Base-by-base conservation (phyloP, 2,113 vertebrate genomes). In the Tychaedon coryphoeus region DNA sequence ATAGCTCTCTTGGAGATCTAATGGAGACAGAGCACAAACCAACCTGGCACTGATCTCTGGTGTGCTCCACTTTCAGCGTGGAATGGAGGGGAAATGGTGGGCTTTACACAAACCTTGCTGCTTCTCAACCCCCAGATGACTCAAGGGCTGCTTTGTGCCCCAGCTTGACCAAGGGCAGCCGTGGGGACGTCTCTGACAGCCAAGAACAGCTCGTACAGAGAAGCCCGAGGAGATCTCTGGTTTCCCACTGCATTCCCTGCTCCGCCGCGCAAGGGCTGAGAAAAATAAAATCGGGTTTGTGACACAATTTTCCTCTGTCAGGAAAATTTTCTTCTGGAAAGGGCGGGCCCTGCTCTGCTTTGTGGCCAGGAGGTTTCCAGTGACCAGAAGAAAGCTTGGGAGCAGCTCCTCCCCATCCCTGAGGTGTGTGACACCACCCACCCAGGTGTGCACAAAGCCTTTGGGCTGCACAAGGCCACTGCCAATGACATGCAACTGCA, bases 181-280 rank as follows among this genome's bases (percentile, higher is more conserved):
- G 2, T 43, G 60, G 92, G 72, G 65, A 84, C 48, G 65, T 61
- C 48, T 58, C 78, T 86, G 77, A 50, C 83, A 86, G 88, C 91
- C 92, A 96, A 96, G 90, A 94, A 85, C 11, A 94, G 84, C 75
- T 94, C 29, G 0, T 69, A 80, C 0, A 0, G 47, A 95, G 53
- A 31, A 80, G 66, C 15, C 89, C 50, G 11, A 3, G 42, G 80
- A 0, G 26, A 92, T 70, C 94, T 87, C 73, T 92, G 88, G 88
- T 90, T 93, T 92, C 91, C 78, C 81, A 20, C 69, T 20, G 12
- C 72, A 93, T 94, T 95, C 85, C 51, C 82, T 51, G 31, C 72
- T 74, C 67, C 1, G 10, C 38, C 67, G 69, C 0, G 1, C 67
- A 64, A 83, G 74, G 74, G 29, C 13, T 0, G 29, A 70, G 71